Evolutionary conservation across 2,888 invertebrate genomes (phyloP).

Genomic region (Drosophila fulvimacula): DNA sequence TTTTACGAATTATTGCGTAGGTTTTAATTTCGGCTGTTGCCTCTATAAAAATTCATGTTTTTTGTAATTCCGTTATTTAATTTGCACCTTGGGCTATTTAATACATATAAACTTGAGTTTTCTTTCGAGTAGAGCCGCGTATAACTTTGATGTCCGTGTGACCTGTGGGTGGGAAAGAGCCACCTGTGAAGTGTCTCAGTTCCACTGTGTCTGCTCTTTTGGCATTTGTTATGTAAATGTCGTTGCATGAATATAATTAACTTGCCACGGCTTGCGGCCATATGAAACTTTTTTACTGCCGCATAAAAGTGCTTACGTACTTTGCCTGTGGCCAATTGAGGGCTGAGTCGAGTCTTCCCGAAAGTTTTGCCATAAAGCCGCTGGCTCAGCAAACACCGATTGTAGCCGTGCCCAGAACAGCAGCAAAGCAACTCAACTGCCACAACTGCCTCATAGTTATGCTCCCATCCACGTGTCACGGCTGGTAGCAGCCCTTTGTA

Average conservation of each 20-base stretch:
- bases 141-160: conserved; percentile 49
- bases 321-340: conserved; percentile 36
- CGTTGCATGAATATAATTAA: conserved; percentile 73
- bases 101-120: conserved; percentile 46
- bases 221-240: conserved; percentile 66
- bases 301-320: conserved; percentile 54
- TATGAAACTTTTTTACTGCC: conserved; percentile 48
- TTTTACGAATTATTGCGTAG: neutral
- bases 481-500: conserved; percentile 26
- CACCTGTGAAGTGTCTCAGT: conserved; percentile 2
- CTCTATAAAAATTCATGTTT: conserved; percentile 43
- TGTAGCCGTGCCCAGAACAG: neutral
- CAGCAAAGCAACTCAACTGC: conserved; percentile 6
- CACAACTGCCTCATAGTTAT: conserved; percentile 30
- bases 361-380: conserved; percentile 67
- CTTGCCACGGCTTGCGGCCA: conserved; percentile 55
- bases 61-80: conserved; percentile 62
- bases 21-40: conserved; percentile 9
- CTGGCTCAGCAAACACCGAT: conserved; percentile 22
- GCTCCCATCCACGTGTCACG: conserved; percentile 37
- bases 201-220: conserved; percentile 44
- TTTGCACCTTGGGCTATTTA: conserved; percentile 64
- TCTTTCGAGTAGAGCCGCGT: conserved; percentile 16
- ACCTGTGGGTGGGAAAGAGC: conserved; percentile 9
- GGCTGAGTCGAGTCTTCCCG: conserved; percentile 17